Base-by-base conservation (phyloP, 2,888 invertebrate species). In the Barypeithes pellucidus region DNA sequence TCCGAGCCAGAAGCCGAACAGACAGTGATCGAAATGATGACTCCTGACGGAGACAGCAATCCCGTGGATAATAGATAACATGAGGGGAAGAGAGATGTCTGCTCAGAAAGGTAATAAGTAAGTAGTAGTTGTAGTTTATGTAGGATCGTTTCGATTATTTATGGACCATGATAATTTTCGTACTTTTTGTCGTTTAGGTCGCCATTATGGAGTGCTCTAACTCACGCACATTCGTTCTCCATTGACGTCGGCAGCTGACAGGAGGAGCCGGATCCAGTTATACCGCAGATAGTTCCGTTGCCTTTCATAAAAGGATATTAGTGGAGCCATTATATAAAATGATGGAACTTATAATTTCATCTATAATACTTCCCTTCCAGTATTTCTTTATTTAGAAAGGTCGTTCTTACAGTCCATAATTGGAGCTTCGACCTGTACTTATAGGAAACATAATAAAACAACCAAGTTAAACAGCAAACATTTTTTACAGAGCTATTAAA, bases 141-240 rank as follows among this genome's bases (percentile, higher is more conserved):
- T 36, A 1, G n/a, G 2, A 8, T n/a, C n/a, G n/a, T 39, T 39
- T n/a, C 12, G 12, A 3, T n/a, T 39, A 39, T 39, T 12, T n/a
- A 39, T n/a, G n/a, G n/a, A n/a, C n/a, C n/a, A n/a, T n/a, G n/a
- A 39, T 39, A 3, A 12, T 39, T n/a, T n/a, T n/a, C n/a, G n/a
- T n/a, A n/a, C n/a, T n/a, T n/a, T n/a, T n/a, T n/a, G n/a, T n/a
- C n/a, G n/a, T n/a, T 89, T 85, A 92, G 92, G 81, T 93, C 94
- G 76, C 94, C 94, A 61, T 88, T 95, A 77, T 94, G 94, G 94
- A 93, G 93, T 63, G 92, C 94, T 65, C 89, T 94, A 80, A 94
- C 94, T 67, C 90, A 91, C 82, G 93, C 92, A 81, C 92, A 93
- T 82, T 87, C 89, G 68, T 77, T 86, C 69, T 81, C 83, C 22